Base-by-base conservation (phyloP, 2,113 vertebrate genomes). In the Oenanthe oenanthe region DNA sequence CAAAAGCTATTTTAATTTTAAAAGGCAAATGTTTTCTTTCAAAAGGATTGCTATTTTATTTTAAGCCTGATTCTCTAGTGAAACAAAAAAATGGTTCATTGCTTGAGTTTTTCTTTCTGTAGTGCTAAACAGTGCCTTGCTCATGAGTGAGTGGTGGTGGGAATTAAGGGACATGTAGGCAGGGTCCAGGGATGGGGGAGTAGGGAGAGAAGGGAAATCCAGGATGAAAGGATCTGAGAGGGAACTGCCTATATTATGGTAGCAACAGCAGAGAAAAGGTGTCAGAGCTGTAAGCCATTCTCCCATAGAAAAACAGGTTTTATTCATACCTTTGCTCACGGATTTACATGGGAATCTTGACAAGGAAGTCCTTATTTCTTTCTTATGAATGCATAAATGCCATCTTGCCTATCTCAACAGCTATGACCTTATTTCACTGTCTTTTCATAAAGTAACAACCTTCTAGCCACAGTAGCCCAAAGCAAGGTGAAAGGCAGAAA, bases 111-210 rank as follows among this genome's bases (percentile, higher is more conserved):
- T 47, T 47, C 40, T 32, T 75, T 82, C 57, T 75, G 18, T 40
- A 85, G 53, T 31, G 26, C 20, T 72, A 31, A 89, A 42, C 13
- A 34, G 16, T 72, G n/a, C 8, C 54, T 79, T 85, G 32, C 40
- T 79, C 7, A 47, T 11, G 8, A 8, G 12, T 38, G 45, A 42
- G 45, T 12, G 4, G 43, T 28, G 26, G 20, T 45, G 31, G 14
- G 24, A 88, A 61, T 18, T 12, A 51, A 8, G 15, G 38, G 10
- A 50, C 1, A 1, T 4, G 0, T 4, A 38, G 19, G 38, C 13
- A 84, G 26, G 15, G 22, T 54, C 65, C 34, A n/a, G 13, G 25
- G 13, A 28, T 1, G 1, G 15, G 10, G 15, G 10, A 53, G 19
- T 19, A 57, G 21, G 17, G 25, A 70, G 12, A 71, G 10, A 51